These are phyloP conservation scores for Meiosimyza decipiens DNA, from an alignment of 2,888 invertebrate species.

Conservation along the genomic window DNA sequence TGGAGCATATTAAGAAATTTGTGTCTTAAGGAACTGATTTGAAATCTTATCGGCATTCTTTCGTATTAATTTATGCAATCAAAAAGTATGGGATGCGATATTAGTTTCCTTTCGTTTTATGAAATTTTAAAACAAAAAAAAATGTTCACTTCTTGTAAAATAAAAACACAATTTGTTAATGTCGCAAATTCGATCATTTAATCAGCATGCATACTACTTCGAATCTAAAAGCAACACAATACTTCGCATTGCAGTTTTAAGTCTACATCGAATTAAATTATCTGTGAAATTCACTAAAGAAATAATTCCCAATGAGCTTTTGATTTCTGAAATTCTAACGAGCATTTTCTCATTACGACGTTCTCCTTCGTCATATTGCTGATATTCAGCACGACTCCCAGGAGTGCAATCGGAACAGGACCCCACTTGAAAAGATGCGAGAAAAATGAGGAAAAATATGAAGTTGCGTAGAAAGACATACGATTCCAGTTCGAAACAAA, in stretches of 20 bases:
- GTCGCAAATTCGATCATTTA: slow-evolving; percentile 38
- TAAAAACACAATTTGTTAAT: background rate
- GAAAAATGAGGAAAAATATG: slow-evolving; percentile 20
- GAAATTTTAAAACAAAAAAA: no score
- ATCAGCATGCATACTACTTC: slow-evolving; percentile 28
- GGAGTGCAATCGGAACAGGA: slow-evolving; percentile 43
- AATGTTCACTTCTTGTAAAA: no score
- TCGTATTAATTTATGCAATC: no score
- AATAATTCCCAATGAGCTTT: slow-evolving; percentile 45
- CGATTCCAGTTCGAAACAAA: slow-evolving; percentile 35
- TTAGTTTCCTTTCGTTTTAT: no score
- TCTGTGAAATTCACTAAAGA: slow-evolving; percentile 31
- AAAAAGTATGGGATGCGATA: no score
- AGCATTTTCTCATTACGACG: slow-evolving; percentile 11
- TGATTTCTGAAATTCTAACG: slow-evolving; percentile 39
- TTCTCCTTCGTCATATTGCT: background rate
- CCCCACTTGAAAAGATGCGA: slow-evolving; percentile 7
- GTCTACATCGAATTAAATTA: slow-evolving; percentile 25
- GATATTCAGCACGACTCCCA: slow-evolving; percentile 45
- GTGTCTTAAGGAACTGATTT: background rate
- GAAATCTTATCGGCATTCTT: background rate
- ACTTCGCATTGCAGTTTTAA: background rate
- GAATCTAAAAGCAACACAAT: background rate
- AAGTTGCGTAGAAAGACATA: slow-evolving; percentile 39
- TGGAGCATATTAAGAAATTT: no score